Base-by-base conservation (phyloP, 2,888 invertebrate species). In the Pteria penguin region DNA sequence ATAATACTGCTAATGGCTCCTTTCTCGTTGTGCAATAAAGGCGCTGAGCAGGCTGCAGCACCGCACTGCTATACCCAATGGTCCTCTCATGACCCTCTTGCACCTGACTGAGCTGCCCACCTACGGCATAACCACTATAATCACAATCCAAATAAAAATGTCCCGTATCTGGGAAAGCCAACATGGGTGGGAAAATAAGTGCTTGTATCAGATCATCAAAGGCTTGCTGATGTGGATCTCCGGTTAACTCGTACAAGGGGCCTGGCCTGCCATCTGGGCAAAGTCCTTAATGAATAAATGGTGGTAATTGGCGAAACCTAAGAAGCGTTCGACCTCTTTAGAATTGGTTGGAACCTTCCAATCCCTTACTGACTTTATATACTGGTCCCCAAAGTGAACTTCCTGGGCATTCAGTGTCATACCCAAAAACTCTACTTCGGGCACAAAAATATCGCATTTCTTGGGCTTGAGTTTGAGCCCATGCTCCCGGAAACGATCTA, bases 1-100 rank as follows among this genome's bases (percentile, higher is more conserved):
- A 80, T 0, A 68, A 54, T 1, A 83, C 68, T 1, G 78, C 75
- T 18, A 85, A 54, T 14, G 81, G 73, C 55, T 82, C 79, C 61
- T 79, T 62, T 11, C 63, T 4, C 3, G 63, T 63, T 18, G 63
- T 63, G 33, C 63, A 63, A n/a, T 63, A 63, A 18, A 8, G 4
- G 4, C 63, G n/a, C 63, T 63, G 63, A n/a, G 24, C 31, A 5
- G 33, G 63, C 45, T 32, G 45, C 4, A 14, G 69, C 73, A 79
- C 78, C 61, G 18, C 52, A 31, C 66, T 72, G 63, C 29, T 60
- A 22, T 18, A 5, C 31, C 62, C 62, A 32, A 80, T 75, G 4
- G 79, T 70, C n/a, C 58, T 11, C 58, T 74, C 70, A 22, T 18
- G 14, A 2, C 79, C 76, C 54, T 58, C 27, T 24, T 74, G 75